Conservation (phyloP, 2,797 vertebrate species). For the Argya squamiceps region DNA sequence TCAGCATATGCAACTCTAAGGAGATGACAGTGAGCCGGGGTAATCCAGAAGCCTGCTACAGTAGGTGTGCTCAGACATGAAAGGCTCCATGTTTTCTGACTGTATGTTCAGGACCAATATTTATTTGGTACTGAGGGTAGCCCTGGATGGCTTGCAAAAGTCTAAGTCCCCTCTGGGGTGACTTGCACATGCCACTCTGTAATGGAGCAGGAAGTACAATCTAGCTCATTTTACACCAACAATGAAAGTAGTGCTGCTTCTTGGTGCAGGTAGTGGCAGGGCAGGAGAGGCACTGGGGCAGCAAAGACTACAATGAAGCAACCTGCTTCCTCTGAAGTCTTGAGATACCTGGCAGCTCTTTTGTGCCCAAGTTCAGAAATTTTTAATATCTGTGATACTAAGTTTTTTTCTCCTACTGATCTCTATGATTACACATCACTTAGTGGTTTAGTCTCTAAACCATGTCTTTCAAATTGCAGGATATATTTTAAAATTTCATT, state of each 20-base stretch:
- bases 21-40: not conserved
- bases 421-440: not conserved
- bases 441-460: not conserved
- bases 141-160: not conserved
- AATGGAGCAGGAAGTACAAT: not conserved
- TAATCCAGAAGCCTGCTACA: not conserved
- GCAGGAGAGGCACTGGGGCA: not conserved
- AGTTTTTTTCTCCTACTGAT: not conserved
- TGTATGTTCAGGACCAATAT: not conserved
- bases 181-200: not conserved
- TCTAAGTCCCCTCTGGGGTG: not conserved
- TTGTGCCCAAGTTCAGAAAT: not conserved
- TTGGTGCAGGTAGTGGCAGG: not conserved
- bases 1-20: not conserved
- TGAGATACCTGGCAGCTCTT: not conserved
- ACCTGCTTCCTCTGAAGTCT: not conserved
- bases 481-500: not conserved
- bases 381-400: not conserved
- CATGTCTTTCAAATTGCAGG: not conserved
- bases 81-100: fast-evolving
- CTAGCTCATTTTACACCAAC: not conserved
- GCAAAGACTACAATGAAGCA: not conserved
- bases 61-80: fast-evolving
- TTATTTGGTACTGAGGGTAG: not conserved
- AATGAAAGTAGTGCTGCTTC: not conserved